Percentiles rank a stretch among this genome's conserved stretches.
These are phyloP conservation scores for Nyctereutes procyonoides DNA, from an alignment of 2,113 vertebrate genomes.

Conservation along the genomic window DNA sequence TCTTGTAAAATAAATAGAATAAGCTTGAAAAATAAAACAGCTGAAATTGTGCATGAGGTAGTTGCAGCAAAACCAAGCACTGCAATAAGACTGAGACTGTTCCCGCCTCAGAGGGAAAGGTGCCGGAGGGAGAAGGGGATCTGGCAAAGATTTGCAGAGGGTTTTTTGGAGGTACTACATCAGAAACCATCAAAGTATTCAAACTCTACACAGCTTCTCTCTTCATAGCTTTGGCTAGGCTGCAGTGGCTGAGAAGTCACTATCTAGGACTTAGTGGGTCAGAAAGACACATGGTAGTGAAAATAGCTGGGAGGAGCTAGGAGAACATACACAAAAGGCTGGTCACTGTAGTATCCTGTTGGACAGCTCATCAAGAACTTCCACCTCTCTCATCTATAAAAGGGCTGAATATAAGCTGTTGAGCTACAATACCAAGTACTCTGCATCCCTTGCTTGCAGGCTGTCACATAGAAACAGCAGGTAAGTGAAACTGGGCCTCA, in stretches of 20 bases:
- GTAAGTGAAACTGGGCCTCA: neutral
- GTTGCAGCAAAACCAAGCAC: neutral
- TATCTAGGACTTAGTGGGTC: neutral
- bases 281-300: neutral
- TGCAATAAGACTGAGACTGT: neutral
- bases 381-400: neutral
- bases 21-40: neutral
- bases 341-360: neutral
- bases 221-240: neutral
- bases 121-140: neutral
- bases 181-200: neutral
- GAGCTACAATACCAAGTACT: neutral
- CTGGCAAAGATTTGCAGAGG: neutral
- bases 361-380: neutral
- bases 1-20: neutral
- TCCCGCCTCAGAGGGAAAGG: neutral
- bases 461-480: neutral
- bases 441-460: neutral
- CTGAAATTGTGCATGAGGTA: neutral
- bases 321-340: neutral
- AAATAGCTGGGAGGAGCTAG: neutral
- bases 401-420: neutral
- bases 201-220: neutral
- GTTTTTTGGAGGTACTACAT: neutral
- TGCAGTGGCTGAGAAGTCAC: neutral